A percentile compares a stretch with the other conserved stretches of the same genome.
These are phyloP conservation scores for Glyptemys insculpta DNA, from an alignment of 2,797 vertebrate genomes.

Conservation along the genomic window DNA sequence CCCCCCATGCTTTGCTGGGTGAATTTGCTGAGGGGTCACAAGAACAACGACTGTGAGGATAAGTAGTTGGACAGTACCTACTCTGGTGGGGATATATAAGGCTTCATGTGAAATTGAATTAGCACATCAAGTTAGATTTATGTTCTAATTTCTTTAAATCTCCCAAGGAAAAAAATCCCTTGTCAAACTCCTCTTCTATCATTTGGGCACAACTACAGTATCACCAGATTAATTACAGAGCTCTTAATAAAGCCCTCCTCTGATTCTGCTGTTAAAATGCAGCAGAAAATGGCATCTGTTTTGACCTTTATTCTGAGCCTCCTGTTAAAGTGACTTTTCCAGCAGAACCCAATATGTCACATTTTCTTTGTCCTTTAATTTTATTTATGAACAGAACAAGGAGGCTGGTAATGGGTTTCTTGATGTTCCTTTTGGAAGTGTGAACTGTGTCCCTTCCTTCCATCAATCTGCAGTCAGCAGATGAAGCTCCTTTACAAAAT, in stretches of 20 bases:
- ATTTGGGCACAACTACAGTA: constrained; percentile 50
- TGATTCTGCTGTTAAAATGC: constrained; percentile 55
- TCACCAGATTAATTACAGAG: constrained; percentile 60
- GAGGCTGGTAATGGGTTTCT: constrained; percentile 72
- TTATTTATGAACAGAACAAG: constrained; percentile 76
- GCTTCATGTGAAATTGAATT: constrained; percentile 38
- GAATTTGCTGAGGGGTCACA: background rate
- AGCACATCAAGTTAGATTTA: constrained; percentile 13
- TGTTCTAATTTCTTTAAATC: constrained; percentile 37
- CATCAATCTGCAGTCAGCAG: constrained; percentile 72
- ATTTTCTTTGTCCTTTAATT: constrained; percentile 78
- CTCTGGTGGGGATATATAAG: background rate
- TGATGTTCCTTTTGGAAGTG: constrained; percentile 66
- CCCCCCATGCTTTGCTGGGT: background rate
- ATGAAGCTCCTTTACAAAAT: constrained; percentile 67
- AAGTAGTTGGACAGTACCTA: background rate
- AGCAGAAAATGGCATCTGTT: constrained; percentile 54
- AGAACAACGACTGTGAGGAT: background rate
- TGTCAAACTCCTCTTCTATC: constrained; percentile 13
- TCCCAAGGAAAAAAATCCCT: constrained; percentile 4
- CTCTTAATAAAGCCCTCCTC: constrained; percentile 40
- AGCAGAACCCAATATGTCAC: constrained; percentile 72
- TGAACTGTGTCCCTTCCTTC: constrained; percentile 68
- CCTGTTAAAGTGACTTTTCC: constrained; percentile 63
- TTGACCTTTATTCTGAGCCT: constrained; percentile 70